phyloP scores from a whole-genome alignment of 2,113 vertebrate species.

The Climacteris rufus region DNA sequence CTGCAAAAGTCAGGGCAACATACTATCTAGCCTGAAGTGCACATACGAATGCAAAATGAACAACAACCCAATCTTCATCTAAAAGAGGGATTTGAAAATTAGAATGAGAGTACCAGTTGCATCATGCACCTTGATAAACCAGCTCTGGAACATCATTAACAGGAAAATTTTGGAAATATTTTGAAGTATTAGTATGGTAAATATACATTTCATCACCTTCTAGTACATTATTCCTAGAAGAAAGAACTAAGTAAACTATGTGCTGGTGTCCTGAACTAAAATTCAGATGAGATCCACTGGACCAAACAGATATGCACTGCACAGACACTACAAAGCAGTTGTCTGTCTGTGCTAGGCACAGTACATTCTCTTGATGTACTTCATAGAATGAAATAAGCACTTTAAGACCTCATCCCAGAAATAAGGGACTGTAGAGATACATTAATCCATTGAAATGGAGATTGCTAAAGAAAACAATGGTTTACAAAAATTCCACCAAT shows the following conservation, averaged over 20 bases:
- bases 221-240: neutral
- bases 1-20: too few relatives aligned
- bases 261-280: neutral
- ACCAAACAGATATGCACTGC: neutral
- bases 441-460: neutral
- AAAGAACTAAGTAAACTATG: neutral
- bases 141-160: neutral
- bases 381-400: neutral
- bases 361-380: neutral
- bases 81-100: neutral
- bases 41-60: neutral
- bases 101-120: neutral
- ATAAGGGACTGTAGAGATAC: neutral
- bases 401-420: neutral
- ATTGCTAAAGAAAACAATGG: neutral
- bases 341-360: neutral
- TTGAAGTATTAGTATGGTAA: neutral
- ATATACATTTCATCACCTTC: neutral
- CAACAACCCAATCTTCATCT: neutral
- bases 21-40: neutral
- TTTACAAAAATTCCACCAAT: neutral
- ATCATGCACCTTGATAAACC: neutral
- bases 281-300: neutral
- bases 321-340: neutral
- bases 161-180: neutral